phyloP scores from a whole-genome alignment of 1,140 invertebrate genomes.

The Euglossa dilemma region DNA sequence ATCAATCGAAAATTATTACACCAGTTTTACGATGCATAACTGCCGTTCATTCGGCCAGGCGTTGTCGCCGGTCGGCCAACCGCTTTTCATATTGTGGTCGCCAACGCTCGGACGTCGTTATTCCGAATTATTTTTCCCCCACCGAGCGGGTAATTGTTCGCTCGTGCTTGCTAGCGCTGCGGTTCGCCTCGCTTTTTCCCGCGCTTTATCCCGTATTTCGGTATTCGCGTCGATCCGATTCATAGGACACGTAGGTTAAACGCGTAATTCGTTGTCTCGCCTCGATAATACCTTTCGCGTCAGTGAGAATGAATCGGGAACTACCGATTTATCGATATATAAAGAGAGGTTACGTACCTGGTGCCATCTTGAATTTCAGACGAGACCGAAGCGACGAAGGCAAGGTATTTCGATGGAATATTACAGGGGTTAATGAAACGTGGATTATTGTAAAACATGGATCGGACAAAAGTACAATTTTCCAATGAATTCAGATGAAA shows the following conservation, averaged over 20 bases:
- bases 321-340: too few relatives aligned
- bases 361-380: too few relatives aligned
- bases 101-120: not conserved
- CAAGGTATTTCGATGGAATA: too few relatives aligned
- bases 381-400: too few relatives aligned
- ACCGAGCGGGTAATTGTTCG: not conserved
- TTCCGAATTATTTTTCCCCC: not conserved
- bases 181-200: not conserved
- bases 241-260: too few relatives aligned
- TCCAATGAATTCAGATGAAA: too few relatives aligned
- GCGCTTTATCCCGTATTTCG: not conserved
- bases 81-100: constrained; percentile 48
- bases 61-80: constrained; percentile 14
- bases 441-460: too few relatives aligned
- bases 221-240: not conserved
- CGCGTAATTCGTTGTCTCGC: not conserved
- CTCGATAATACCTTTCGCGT: too few relatives aligned
- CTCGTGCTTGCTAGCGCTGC: not conserved
- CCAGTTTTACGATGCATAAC: constrained; percentile 47
- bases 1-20: constrained; percentile 63
- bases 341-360: too few relatives aligned
- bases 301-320: too few relatives aligned
- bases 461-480: too few relatives aligned
- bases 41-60: constrained; percentile 22
- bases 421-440: too few relatives aligned